Evolutionary conservation across 64 coral and sea anemone species (phyloP).

Genomic region (Porites lutea): DNA sequence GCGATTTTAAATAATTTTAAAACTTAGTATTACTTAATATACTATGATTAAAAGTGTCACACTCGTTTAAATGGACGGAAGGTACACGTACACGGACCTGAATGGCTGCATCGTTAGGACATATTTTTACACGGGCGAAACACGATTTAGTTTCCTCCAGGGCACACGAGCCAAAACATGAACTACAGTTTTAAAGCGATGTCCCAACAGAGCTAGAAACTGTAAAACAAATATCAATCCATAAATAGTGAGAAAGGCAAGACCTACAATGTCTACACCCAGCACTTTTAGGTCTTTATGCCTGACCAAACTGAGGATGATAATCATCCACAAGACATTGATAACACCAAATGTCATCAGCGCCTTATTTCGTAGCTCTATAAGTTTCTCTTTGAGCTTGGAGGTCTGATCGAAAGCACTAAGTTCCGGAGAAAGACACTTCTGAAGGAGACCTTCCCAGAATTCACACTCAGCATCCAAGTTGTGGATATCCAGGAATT

Average conservation of each 20-base stretch:
- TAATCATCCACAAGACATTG: constrained; percentile 64
- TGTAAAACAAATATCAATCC: constrained; percentile 65
- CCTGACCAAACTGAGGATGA: constrained; percentile 27
- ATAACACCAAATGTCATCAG: constrained; percentile 37
- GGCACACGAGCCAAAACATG: constrained; percentile 76
- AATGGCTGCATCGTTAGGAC: neutral
- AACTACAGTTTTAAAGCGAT: constrained; percentile 62
- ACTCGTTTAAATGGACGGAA: too few relatives aligned
- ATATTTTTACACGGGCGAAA: neutral
- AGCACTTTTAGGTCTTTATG: constrained; percentile 63
- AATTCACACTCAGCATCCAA: constrained; percentile 63
- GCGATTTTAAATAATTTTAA: too few relatives aligned
- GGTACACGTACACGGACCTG: neutral
- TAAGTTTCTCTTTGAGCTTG: constrained; percentile 58
- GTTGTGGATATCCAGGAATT: constrained; percentile 64
- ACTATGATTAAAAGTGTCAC: too few relatives aligned
- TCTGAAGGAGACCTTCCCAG: constrained; percentile 71
- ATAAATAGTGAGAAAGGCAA: constrained; percentile 67
- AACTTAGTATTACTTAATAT: too few relatives aligned
- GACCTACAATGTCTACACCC: constrained; percentile 62
- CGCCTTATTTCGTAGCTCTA: constrained; percentile 39
- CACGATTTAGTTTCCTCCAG: neutral
- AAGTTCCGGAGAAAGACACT: constrained; percentile 50
- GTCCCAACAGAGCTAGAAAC: constrained; percentile 61
- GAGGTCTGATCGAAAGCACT: constrained; percentile 68